Conservation (phyloP, 2,113 vertebrate genomes). For the Crotalus helleri region DNA sequence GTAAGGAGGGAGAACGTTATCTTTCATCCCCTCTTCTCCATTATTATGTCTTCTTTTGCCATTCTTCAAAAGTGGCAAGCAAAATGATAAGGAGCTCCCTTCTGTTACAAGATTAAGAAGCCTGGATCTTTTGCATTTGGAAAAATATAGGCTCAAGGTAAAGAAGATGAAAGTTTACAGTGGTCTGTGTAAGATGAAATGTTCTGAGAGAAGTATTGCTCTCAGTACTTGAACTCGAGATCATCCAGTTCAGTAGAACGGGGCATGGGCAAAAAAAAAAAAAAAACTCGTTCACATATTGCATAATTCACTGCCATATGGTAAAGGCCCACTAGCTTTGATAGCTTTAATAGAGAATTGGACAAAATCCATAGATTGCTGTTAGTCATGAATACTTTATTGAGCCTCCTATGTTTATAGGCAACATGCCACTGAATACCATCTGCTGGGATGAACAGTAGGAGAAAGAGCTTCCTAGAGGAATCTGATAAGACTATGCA, state of each 20-base stretch:
- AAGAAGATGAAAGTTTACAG: not conserved
- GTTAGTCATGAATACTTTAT: not conserved
- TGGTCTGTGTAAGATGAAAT: not conserved
- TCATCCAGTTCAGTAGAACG: not conserved
- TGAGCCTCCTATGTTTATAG: not conserved
- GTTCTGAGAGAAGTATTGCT: not conserved
- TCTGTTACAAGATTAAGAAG: not conserved
- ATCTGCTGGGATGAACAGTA: not conserved
- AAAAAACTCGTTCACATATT: not conserved
- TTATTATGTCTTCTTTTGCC: not conserved
- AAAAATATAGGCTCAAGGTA: not conserved
- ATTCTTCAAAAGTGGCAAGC: not conserved
- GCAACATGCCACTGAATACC: not conserved
- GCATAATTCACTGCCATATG: not conserved
- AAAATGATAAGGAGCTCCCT: not conserved
- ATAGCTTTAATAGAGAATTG: not conserved
- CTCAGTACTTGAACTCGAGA: not conserved
- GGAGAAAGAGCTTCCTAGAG: not conserved
- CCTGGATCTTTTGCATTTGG: not conserved
- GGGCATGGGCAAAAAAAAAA: not conserved
- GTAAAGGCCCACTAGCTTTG: not conserved
- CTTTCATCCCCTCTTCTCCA: not conserved
- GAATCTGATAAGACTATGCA: not conserved
- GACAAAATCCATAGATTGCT: not conserved
- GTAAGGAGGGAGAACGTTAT: not conserved